phyloP scores from a whole-genome alignment of 2,888 invertebrate genomes.

The Agrilus biguttatus region DNA sequence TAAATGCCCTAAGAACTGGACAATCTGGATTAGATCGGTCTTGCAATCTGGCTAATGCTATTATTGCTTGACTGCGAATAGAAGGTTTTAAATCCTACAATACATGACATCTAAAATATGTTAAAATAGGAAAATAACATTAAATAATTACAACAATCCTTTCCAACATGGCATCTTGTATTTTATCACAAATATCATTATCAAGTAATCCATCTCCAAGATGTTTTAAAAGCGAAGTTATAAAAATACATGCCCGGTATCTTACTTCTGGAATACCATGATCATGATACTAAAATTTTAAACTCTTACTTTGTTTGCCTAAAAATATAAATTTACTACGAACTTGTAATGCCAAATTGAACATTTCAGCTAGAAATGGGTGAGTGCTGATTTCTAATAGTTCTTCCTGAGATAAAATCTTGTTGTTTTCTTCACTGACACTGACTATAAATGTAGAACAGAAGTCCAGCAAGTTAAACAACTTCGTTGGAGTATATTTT shows the following conservation, averaged over 20 bases:
- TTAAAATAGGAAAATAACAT: too few species aligned
- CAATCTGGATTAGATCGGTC: constrained; percentile 38
- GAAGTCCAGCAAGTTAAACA: too few species aligned
- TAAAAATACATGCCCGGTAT: constrained; percentile 38
- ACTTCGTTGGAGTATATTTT: too few species aligned
- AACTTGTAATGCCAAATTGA: constrained; percentile 7
- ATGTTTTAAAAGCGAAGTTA: constrained; percentile 36
- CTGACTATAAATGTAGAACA: too few species aligned
- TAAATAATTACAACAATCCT: constrained; percentile 32
- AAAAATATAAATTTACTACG: not conserved
- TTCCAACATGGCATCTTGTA: constrained; percentile 36
- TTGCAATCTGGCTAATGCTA: constrained; percentile 40
- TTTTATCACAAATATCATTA: constrained; percentile 36
- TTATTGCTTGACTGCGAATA: constrained; percentile 40
- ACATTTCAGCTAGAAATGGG: constrained; percentile 6
- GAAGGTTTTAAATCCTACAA: constrained; percentile 17
- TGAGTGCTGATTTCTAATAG: not conserved
- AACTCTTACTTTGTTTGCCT: not conserved
- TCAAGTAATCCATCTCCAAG: constrained; percentile 41
- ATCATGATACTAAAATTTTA: constrained; percentile 18
- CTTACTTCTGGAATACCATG: constrained; percentile 32
- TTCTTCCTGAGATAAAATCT: too few species aligned
- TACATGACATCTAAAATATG: not conserved
- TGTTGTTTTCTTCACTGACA: too few species aligned
- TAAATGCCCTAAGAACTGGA: constrained; percentile 35